Percentiles rank a stretch among this genome's conserved stretches.
phyloP scores from a whole-genome alignment of 92 coral and sea anemone genomes.

The Paragorgia papillata region DNA sequence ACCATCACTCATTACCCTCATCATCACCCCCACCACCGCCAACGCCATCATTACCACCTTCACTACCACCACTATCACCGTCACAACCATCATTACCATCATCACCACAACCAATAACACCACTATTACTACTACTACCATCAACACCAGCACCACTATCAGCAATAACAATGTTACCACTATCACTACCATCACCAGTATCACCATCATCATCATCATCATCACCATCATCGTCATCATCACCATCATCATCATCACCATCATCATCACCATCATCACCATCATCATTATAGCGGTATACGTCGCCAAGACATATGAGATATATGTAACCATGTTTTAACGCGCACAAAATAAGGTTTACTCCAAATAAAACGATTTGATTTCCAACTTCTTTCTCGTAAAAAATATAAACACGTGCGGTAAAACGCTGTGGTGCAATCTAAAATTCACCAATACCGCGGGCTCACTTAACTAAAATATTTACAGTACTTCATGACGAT shows the following conservation, averaged over 20 bases:
- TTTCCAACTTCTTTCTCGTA: too few relatives aligned
- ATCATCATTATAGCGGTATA: neutral
- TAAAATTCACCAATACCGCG: too few relatives aligned
- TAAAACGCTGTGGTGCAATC: too few relatives aligned
- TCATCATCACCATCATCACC: neutral
- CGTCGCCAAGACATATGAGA: neutral
- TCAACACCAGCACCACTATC: neutral
- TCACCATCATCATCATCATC: neutral
- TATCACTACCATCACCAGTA: neutral
- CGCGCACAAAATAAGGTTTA: too few relatives aligned
- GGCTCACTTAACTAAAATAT: too few relatives aligned
- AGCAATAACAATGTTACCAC: neutral
- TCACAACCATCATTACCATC: neutral
- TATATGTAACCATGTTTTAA: too few relatives aligned
- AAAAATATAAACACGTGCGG: too few relatives aligned
- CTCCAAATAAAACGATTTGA: too few relatives aligned
- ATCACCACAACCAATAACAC: neutral
- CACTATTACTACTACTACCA: neutral
- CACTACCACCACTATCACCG: neutral
- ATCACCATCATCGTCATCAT: neutral
- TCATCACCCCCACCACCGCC: too few relatives aligned
- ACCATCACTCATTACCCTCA: neutral
- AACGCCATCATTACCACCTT: neutral
- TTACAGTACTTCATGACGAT: too few relatives aligned
- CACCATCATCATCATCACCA: neutral